Evolutionary conservation across 2,797 vertebrate species (phyloP).

Genomic region (Aselliscus stoliczkanus): DNA sequence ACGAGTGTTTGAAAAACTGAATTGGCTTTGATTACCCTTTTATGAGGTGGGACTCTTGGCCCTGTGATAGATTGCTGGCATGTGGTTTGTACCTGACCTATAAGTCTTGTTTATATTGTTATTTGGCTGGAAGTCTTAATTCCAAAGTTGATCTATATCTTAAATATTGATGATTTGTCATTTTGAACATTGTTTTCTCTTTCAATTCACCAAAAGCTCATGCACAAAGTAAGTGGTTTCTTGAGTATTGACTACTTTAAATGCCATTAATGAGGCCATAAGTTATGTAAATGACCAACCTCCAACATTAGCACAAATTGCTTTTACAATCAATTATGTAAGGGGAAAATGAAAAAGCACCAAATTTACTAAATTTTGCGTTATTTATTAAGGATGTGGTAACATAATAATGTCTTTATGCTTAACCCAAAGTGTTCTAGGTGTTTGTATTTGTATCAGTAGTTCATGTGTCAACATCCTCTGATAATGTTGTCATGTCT

Average conservation of each 20-base stretch:
- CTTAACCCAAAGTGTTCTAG: not conserved
- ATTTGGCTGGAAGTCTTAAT: not conserved
- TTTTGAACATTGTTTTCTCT: conserved; percentile 42
- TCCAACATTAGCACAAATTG: not conserved
- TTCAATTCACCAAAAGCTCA: not conserved
- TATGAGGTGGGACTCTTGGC: not conserved
- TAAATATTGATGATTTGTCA: conserved; percentile 24
- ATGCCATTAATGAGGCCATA: not conserved
- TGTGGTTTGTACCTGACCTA: not conserved
- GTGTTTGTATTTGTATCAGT: not conserved
- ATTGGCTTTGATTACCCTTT: conserved; percentile 20
- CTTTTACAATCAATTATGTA: not conserved
- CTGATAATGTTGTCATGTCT: not conserved
- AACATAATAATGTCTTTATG: not conserved
- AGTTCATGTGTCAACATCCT: not conserved
- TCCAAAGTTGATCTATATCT: not conserved
- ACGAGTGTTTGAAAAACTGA: not conserved
- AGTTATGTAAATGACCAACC: not conserved
- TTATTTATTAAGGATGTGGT: conserved; percentile 17
- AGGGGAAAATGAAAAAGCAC: not conserved
- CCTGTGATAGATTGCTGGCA: not conserved
- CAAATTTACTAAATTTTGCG: not conserved
- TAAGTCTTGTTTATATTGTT: conserved; percentile 27
- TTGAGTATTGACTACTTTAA: not conserved
- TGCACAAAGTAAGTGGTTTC: not conserved